Evolutionary conservation across 2,888 invertebrate species (phyloP), one percentile per base, ranked within the genome.

Genomic region (Lasiommata megera): DNA sequence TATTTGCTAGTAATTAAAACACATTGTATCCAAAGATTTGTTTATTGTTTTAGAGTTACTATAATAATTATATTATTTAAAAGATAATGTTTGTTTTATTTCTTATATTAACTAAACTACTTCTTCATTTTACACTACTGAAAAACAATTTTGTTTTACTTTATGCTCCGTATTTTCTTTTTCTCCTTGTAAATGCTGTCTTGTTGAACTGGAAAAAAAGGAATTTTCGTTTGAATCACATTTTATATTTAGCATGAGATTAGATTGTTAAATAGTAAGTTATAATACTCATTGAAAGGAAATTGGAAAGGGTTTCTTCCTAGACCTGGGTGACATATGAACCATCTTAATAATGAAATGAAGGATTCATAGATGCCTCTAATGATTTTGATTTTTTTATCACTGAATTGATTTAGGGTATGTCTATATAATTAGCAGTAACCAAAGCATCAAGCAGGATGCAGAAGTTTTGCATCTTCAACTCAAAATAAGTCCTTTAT

Each of bases 111-210:
- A n/a, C 65, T 75, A 72, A 60, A 61, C 61, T 54, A 60, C 52
- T 57, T 51, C 44, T 55, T 36, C 36, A 29, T 38, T 52, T 48
- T 8, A 28, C 14, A 16, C 9, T 9, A 9, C 9, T 38, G 6
- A 12, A 23, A 3, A n/a, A n/a, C n/a, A n/a, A 28, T 28, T 2
- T 12, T 0, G 43, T 12, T 1, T 36, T 79, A 82, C 63, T 88
- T 88, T 37, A 94, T 84, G 73, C 96, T 96, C 70, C 95, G 93
- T 40, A 97, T 91, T 82, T 94, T 95, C 80, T 94, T 96, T 69
- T 92, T 91, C 77, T 97, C 97, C 70, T 92, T 83, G 64, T 90
- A 90, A 3, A 90, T 54, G 56, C 88, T 81, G 38, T 81, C 76
- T 18, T 80, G 67, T 69, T 94, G 95, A 73, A 97, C 97, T 96